Conservation (phyloP, 2,888 invertebrate species). For the Amblyteles armatorius region DNA sequence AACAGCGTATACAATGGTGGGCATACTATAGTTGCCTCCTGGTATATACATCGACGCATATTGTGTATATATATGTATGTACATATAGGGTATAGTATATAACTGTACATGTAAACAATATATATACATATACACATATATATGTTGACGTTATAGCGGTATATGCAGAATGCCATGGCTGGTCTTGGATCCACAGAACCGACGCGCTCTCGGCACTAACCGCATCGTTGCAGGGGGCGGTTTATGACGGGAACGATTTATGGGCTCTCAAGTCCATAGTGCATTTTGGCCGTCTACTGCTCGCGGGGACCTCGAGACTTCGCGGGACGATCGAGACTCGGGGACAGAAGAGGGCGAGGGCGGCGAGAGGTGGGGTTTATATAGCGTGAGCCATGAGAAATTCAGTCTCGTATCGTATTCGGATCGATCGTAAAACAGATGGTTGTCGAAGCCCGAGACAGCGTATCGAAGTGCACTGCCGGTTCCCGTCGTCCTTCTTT, state of each 20-base stretch:
- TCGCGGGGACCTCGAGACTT: slow-evolving; percentile 43
- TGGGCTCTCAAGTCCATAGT: slow-evolving; percentile 68
- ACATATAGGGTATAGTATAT: too few species aligned
- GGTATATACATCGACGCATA: not conserved
- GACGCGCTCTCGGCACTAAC: slow-evolving; percentile 59
- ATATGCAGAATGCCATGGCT: slow-evolving; percentile 60
- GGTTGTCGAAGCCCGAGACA: slow-evolving; percentile 40
- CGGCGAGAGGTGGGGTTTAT: not conserved
- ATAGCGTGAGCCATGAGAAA: slow-evolving; percentile 7
- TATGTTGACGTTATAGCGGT: slow-evolving; percentile 32
- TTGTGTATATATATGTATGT: not conserved
- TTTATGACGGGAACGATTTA: slow-evolving; percentile 72
- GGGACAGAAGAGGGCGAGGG: slow-evolving; percentile 3
- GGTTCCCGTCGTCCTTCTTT: slow-evolving; percentile 11
- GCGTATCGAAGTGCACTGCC: slow-evolving; percentile 19
- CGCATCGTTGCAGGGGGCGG: slow-evolving; percentile 63
- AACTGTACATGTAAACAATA: not conserved
- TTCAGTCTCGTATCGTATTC: slow-evolving; percentile 44
- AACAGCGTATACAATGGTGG: not conserved
- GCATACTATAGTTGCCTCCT: not conserved
- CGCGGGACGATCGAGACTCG: slow-evolving; percentile 24
- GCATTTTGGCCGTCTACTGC: slow-evolving; percentile 56
- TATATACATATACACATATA: not conserved
- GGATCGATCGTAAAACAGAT: slow-evolving; percentile 63
- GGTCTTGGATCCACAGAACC: slow-evolving; percentile 62